Percentiles rank a stretch among this genome's conserved stretches.
These are phyloP conservation scores for Triplophysa bombifrons DNA, from an alignment of 2,797 vertebrate species.

Conservation along the genomic window DNA sequence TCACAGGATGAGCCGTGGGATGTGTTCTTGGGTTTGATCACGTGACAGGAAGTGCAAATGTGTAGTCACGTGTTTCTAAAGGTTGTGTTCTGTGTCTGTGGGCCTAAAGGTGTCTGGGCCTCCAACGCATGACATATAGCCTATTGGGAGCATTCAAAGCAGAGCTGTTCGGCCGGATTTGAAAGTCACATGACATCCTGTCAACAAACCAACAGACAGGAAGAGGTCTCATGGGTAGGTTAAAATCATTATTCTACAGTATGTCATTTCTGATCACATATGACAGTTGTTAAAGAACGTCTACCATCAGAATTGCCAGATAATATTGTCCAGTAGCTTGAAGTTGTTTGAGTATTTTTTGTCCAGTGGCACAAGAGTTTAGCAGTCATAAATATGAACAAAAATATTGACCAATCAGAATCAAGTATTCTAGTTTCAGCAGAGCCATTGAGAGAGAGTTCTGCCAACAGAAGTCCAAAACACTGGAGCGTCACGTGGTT, in stretches of 20 bases:
- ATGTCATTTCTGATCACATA: background rate
- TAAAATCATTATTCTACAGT: conserved; percentile 60
- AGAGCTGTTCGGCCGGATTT: conserved; percentile 67
- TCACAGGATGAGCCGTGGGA: conserved; percentile 18
- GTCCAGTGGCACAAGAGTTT: too few relatives aligned
- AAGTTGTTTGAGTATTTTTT: too few relatives aligned
- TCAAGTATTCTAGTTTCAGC: background rate
- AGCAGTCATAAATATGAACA: too few relatives aligned
- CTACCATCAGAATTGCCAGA: background rate
- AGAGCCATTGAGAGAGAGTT: too few relatives aligned
- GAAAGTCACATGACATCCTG: conserved; percentile 75
- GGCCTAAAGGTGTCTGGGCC: conserved; percentile 42
- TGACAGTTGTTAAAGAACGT: conserved; percentile 23
- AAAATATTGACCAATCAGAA: background rate
- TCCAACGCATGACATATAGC: conserved; percentile 37
- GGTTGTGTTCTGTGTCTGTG: background rate
- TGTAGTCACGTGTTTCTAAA: conserved; percentile 14
- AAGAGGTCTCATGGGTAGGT: conserved; percentile 69
- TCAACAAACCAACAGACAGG: conserved; percentile 66
- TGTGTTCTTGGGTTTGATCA: background rate
- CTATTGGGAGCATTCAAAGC: conserved; percentile 56
- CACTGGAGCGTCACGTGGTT: too few relatives aligned
- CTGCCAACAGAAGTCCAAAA: too few relatives aligned
- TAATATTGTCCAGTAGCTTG: too few relatives aligned
- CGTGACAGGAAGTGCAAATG: conserved; percentile 42